These are phyloP conservation scores for Drosophila basisetae DNA, from an alignment of 2,888 invertebrate species.

Conservation along the genomic window DNA sequence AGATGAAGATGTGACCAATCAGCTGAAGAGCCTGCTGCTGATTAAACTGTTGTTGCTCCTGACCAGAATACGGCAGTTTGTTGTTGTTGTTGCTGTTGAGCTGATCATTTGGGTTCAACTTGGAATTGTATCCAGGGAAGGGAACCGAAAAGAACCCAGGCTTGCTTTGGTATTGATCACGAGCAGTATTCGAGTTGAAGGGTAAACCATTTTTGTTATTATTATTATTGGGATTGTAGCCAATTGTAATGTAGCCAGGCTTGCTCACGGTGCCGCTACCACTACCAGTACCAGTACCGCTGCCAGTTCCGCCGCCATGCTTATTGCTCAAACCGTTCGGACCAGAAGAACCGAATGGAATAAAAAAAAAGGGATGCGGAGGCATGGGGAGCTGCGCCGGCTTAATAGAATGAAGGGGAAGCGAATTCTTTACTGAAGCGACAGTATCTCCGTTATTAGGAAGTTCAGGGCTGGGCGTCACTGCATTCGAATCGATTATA, in stretches of 20 bases:
- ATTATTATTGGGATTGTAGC: not conserved
- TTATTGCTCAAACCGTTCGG: slow-evolving; percentile 15
- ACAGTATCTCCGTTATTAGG: not conserved
- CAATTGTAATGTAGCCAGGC: not conserved
- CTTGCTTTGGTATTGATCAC: not conserved
- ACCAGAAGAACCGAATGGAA: slow-evolving; percentile 4
- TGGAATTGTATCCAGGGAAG: not conserved
- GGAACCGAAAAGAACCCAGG: slow-evolving; percentile 40
- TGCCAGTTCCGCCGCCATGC: not conserved
- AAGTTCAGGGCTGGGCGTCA: not conserved
- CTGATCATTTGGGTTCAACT: not conserved
- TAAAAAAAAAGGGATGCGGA: slow-evolving; percentile 7
- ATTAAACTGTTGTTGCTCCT: not conserved
- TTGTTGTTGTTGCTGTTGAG: slow-evolving; percentile 15
- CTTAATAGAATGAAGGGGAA: slow-evolving; percentile 22
- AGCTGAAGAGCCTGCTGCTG: slow-evolving; percentile 25
- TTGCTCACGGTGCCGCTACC: not conserved
- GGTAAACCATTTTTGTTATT: slow-evolving; percentile 10
- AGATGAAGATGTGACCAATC: slow-evolving; percentile 49
- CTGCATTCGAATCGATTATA: slow-evolving; percentile 3
- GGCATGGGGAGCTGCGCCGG: slow-evolving; percentile 34
- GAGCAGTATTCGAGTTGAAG: not conserved
- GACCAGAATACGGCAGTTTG: slow-evolving; percentile 5
- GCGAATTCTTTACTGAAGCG: not conserved
- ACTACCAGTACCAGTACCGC: not conserved